These are phyloP conservation scores for Ascidia mentula DNA, from an alignment of 23 tunicate species.

Conservation along the genomic window DNA sequence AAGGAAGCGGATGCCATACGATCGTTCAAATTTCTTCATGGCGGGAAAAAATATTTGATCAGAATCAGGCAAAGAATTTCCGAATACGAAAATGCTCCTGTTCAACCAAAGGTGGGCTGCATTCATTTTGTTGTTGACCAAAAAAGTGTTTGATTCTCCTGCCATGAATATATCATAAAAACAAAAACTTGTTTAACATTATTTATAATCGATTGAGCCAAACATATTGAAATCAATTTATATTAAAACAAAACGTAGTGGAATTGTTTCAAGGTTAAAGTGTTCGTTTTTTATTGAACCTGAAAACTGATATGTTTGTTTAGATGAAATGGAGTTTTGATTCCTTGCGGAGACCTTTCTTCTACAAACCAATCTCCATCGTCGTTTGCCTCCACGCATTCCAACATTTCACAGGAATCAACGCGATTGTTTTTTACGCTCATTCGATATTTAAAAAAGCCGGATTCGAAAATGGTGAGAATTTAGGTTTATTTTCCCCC, in stretches of 20 bases:
- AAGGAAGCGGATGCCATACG: conserved; percentile 5
- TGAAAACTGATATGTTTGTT: not conserved
- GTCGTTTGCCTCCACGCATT: conserved; percentile 20
- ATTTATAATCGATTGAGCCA: too few species aligned
- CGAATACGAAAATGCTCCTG: not conserved
- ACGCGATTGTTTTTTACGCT: conserved; percentile 48
- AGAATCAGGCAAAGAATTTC: not conserved
- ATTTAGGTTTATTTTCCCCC: too few species aligned
- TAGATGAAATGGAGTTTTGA: not conserved
- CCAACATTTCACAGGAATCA: conserved; percentile 52
- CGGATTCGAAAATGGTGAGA: conserved; percentile 30
- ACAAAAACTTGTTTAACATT: too few species aligned
- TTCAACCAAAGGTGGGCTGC: not conserved
- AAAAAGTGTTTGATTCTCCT: too few species aligned
- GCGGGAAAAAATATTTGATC: not conserved
- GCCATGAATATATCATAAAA: too few species aligned
- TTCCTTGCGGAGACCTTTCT: not conserved
- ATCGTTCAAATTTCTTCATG: conserved; percentile 20
- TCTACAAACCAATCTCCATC: conserved; percentile 29
- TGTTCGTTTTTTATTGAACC: too few species aligned
- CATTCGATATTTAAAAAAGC: conserved; percentile 43
- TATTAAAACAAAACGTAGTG: too few species aligned
- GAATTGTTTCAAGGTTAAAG: too few species aligned
- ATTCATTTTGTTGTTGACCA: too few species aligned
- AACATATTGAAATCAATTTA: too few species aligned